A percentile compares a stretch with the other conserved stretches of the same genome.
These are phyloP conservation scores for Leptinotarsa undecemlineata DNA, from an alignment of 1,140 invertebrate genomes.

Conservation along the genomic window DNA sequence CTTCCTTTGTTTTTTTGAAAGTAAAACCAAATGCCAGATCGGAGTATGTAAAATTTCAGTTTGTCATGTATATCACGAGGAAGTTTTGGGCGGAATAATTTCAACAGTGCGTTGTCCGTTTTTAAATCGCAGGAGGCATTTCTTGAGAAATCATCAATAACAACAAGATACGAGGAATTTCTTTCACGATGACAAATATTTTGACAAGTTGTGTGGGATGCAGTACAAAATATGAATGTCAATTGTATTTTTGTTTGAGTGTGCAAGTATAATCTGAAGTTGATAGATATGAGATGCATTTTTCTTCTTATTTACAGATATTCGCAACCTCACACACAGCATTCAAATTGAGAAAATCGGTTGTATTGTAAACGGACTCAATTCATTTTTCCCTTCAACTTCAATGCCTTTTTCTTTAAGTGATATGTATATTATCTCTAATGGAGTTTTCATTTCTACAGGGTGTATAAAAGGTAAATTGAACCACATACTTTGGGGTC, in stretches of 20 bases:
- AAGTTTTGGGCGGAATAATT: conserved; percentile 14
- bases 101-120: background rate
- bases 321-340: too few species aligned
- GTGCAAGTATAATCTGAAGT: too few species aligned
- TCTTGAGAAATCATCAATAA: background rate
- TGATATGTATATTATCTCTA: too few species aligned
- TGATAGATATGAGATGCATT: too few species aligned
- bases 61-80: conserved; percentile 13
- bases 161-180: background rate
- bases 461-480: too few species aligned
- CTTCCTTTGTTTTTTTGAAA: conserved; percentile 12
- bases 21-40: conserved; percentile 8
- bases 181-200: background rate
- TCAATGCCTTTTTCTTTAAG: too few species aligned
- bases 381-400: too few species aligned
- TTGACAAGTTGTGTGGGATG: background rate
- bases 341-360: too few species aligned
- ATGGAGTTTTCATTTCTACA: too few species aligned
- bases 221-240: background rate
- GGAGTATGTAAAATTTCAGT: conserved; percentile 4
- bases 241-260: background rate
- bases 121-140: background rate
- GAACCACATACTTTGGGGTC: too few species aligned
- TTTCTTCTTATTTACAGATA: too few species aligned
- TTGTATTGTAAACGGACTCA: too few species aligned